phyloP scores from a whole-genome alignment of 2,113 vertebrate genomes.

The Pseudolaguvia tuberculata region DNA sequence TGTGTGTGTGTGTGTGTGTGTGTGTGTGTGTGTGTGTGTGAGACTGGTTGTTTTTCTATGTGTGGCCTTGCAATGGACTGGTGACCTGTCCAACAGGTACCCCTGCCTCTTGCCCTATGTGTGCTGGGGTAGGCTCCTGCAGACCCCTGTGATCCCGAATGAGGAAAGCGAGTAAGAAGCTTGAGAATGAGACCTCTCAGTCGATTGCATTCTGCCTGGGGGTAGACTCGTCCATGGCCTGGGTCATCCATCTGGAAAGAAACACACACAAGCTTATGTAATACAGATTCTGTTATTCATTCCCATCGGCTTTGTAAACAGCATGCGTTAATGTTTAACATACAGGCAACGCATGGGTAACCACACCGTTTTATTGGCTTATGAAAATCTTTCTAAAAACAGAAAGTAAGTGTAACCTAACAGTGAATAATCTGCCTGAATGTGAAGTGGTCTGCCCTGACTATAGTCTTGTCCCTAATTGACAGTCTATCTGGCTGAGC shows the following conservation, averaged over 20 bases:
- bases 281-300: slow-evolving; percentile 8
- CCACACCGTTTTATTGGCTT: not conserved
- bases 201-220: slow-evolving; percentile 22
- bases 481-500: slow-evolving; percentile 66
- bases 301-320: not conserved
- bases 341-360: not conserved
- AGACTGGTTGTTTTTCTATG: too few species aligned
- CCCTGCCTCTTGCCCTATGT: too few species aligned
- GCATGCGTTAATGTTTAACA: not conserved
- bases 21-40: too few species aligned
- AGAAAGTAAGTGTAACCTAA: slow-evolving; percentile 14
- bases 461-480: slow-evolving; percentile 71
- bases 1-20: too few species aligned
- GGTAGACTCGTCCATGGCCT: slow-evolving; percentile 14
- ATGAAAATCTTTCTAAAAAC: not conserved
- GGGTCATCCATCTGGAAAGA: slow-evolving; percentile 23
- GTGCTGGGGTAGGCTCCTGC: too few species aligned
- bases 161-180: too few species aligned
- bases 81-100: too few species aligned
- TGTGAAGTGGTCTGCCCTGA: slow-evolving; percentile 61
- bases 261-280: slow-evolving; percentile 28
- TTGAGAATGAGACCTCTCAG: slow-evolving; percentile 16
- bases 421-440: slow-evolving; percentile 25
- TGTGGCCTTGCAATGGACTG: too few species aligned
- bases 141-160: too few species aligned